A percentile compares a stretch with the other conserved stretches of the same genome.
Conservation (phyloP, 2,113 vertebrate species). For the Alethe castanea region DNA sequence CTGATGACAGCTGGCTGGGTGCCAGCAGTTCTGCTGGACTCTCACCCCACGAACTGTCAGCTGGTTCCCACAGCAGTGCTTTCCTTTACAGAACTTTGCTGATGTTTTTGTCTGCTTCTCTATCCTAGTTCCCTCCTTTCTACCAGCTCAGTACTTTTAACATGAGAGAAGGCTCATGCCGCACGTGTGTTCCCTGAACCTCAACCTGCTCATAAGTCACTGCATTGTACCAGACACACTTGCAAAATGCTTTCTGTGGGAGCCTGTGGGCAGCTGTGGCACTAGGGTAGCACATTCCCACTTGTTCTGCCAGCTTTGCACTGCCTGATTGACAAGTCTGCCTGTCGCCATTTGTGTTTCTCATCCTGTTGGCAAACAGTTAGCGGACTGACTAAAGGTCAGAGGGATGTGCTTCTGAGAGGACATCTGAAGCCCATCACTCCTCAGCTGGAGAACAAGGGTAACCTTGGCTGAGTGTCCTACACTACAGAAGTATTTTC, state of each 20-base stretch:
- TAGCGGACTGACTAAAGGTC: not conserved
- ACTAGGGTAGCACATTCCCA: not conserved
- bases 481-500: not conserved
- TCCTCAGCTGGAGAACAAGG: not conserved
- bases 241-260: not conserved
- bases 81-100: not conserved
- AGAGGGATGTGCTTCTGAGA: not conserved
- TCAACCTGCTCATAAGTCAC: not conserved
- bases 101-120: not conserved
- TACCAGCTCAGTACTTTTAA: not conserved
- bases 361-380: not conserved
- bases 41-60: not conserved
- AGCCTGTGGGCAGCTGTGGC: fast-evolving
- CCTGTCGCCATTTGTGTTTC: not conserved
- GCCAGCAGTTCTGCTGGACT: not conserved
- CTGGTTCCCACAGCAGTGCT: fast-evolving
- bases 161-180: not conserved
- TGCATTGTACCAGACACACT: not conserved
- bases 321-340: fast-evolving
- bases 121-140: not conserved
- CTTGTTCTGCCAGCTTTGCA: not conserved
- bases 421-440: not conserved
- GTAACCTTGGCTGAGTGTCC: not conserved
- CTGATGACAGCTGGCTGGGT: not conserved
- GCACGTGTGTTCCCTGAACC: not conserved